Percentiles rank a stretch among this genome's conserved stretches.
phyloP scores from a whole-genome alignment of 2,113 vertebrate species.

The Oxyruncus cristatus region DNA sequence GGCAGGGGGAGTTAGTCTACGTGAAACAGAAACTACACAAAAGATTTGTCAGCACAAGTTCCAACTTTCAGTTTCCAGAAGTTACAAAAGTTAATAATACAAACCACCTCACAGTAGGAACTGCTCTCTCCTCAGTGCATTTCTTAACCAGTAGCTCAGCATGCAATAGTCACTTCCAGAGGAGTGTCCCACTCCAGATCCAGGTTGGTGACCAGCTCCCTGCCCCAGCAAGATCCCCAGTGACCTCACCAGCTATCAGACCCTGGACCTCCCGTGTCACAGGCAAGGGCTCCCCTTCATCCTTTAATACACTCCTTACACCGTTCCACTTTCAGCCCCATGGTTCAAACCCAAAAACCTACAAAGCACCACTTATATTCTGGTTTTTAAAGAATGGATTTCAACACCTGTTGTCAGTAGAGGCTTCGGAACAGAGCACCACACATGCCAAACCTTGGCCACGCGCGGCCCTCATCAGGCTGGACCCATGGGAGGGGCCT shows the following conservation, averaged over 20 bases:
- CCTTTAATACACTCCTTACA: fast-evolving
- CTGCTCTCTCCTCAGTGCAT: not conserved
- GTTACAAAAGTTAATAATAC: not conserved
- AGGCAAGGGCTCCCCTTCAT: not conserved
- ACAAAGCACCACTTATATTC: not conserved
- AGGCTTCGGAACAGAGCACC: fast-evolving
- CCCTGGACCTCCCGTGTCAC: not conserved
- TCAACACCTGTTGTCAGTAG: fast-evolving
- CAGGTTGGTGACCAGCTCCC: not conserved
- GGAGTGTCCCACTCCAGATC: not conserved
- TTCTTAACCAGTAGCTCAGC: not conserved
- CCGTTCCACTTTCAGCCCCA: not conserved
- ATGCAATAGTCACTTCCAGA: fast-evolving
- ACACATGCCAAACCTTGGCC: fast-evolving
- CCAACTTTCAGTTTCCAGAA: not conserved
- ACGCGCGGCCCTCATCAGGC: fast-evolving
- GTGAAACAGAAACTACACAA: not conserved
- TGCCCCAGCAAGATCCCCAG: fast-evolving
- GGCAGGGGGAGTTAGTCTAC: fast-evolving
- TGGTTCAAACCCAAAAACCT: not conserved
- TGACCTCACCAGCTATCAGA: not conserved
- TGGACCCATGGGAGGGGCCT: fast-evolving
- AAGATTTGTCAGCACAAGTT: not conserved
- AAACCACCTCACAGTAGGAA: not conserved
- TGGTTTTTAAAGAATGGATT: not conserved